phyloP scores from a whole-genome alignment of 2,797 vertebrate genomes.

The Spinus olivaceus region DNA sequence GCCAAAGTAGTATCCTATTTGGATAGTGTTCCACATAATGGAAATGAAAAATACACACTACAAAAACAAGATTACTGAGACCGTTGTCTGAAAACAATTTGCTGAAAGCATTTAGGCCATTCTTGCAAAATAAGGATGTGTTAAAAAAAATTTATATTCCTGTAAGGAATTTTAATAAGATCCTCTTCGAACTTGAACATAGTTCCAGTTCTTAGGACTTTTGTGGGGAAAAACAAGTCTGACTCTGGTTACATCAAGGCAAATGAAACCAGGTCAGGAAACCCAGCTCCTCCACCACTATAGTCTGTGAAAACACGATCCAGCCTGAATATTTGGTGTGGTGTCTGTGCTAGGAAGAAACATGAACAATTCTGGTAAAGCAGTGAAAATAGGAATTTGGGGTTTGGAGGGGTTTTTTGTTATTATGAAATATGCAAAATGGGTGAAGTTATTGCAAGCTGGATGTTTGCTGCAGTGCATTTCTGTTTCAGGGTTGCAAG shows the following conservation, averaged over 20 bases:
- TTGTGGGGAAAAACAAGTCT: background rate
- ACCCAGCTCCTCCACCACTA: background rate
- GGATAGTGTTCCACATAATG: background rate
- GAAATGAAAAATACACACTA: background rate
- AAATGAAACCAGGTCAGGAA: background rate
- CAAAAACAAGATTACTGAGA: background rate
- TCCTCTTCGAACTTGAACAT: background rate
- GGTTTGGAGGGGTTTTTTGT: background rate
- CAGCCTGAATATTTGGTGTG: background rate
- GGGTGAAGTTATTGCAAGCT: background rate
- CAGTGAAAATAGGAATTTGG: background rate
- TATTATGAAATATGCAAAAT: background rate
- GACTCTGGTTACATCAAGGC: background rate
- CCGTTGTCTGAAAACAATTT: background rate
- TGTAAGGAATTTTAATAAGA: background rate
- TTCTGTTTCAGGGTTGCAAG: background rate
- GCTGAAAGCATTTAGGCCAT: background rate
- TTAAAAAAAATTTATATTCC: background rate
- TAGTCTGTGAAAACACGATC: background rate
- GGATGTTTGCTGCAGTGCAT: background rate
- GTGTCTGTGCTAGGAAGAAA: background rate
- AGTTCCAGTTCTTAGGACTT: background rate
- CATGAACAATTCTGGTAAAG: background rate
- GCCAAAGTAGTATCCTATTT: background rate
- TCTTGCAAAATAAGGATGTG: background rate